Conservation (phyloP, 92 coral and sea anemone species). For the Desmophyllum pertusum region DNA sequence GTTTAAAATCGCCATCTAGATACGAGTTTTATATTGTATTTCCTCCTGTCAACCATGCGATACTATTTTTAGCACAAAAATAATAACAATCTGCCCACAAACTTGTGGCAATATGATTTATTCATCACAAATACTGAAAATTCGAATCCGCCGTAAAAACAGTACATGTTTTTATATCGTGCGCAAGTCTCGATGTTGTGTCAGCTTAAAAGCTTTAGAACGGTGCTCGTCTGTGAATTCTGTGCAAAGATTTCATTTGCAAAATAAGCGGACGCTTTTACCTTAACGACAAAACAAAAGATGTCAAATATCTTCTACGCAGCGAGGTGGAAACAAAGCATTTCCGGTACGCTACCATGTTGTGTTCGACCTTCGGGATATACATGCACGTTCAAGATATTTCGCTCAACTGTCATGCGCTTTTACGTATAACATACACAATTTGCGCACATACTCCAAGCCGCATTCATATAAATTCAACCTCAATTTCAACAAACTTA, state of each 20-base stretch:
- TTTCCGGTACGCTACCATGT: conserved; percentile 33
- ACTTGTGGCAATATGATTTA: conserved; percentile 39
- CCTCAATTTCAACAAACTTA: conserved; percentile 26
- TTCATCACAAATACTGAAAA: conserved; percentile 18
- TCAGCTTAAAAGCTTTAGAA: not conserved
- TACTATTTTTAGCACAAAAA: conserved; percentile 26
- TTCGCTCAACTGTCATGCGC: no score
- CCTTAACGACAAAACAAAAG: not conserved
- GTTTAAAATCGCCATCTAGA: no score
- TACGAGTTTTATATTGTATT: not conserved
- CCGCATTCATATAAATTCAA: not conserved
- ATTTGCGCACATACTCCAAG: not conserved
- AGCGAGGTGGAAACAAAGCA: conserved; percentile 8
- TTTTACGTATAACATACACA: no score
- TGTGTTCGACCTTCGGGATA: not conserved
- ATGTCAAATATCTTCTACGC: conserved; percentile 5
- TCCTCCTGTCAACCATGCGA: not conserved
- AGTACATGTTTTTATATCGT: no score
- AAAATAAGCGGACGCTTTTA: not conserved
- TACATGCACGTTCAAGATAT: conserved; percentile 5
- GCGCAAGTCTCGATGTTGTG: not conserved
- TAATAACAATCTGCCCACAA: conserved; percentile 19
- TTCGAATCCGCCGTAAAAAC: conserved; percentile 3
- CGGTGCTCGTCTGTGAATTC: not conserved
- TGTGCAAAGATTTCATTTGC: not conserved